A percentile compares a stretch with the other conserved stretches of the same genome.
These are phyloP conservation scores for Syngnathus rostellatus DNA, from an alignment of 2,797 vertebrate species.

Conservation along the genomic window DNA sequence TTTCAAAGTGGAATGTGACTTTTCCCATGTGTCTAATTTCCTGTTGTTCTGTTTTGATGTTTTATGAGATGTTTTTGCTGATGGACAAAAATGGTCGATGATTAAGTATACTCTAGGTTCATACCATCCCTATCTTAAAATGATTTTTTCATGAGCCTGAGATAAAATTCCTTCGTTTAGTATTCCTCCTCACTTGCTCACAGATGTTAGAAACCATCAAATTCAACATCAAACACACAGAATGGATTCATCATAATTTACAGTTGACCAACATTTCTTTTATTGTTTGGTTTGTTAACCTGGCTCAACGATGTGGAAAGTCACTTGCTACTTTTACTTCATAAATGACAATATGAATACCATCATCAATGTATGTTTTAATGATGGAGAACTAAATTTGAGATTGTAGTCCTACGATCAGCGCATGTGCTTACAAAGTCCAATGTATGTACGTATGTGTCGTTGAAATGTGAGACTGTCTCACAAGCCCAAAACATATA, in stretches of 20 bases:
- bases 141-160: slow-evolving; percentile 20
- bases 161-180: slow-evolving; percentile 25
- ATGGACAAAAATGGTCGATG: slow-evolving; percentile 11
- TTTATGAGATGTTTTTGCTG: background rate
- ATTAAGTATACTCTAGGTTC: slow-evolving; percentile 36
- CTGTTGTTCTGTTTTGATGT: slow-evolving; percentile 4
- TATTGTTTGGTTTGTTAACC: slow-evolving; percentile 16
- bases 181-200: slow-evolving; percentile 12
- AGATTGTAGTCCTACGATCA: background rate
- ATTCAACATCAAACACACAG: slow-evolving; percentile 25
- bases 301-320: background rate
- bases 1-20: background rate
- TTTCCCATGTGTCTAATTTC: slow-evolving; percentile 3
- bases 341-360: slow-evolving; percentile 9
- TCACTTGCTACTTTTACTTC: slow-evolving; percentile 19
- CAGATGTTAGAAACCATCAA: slow-evolving; percentile 26
- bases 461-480: background rate
- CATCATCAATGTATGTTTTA: slow-evolving; percentile 7
- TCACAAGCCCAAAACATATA: background rate
- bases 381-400: background rate
- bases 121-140: slow-evolving; percentile 11
- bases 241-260: slow-evolving; percentile 24
- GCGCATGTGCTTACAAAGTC: background rate
- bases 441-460: background rate
- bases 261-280: slow-evolving; percentile 10